phyloP scores from a whole-genome alignment of 2,888 invertebrate species.

The Agrochola lota region DNA sequence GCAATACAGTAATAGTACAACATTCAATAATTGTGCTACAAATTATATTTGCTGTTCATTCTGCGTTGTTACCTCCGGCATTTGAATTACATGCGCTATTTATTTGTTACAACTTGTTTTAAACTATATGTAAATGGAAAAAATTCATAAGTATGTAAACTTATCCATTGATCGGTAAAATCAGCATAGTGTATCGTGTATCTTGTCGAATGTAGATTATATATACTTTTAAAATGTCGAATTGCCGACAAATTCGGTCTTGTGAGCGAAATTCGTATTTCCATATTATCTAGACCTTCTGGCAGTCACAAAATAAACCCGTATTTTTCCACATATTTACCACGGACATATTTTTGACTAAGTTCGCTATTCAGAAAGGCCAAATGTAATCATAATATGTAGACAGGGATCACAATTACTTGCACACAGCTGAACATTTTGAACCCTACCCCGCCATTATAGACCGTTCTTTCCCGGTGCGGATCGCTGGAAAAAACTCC shows the following conservation, averaged over 20 bases:
- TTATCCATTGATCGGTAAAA: neutral
- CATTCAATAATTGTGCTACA: neutral
- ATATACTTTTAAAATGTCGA: neutral
- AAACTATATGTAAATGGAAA: neutral
- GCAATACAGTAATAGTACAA: neutral
- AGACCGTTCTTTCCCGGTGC: conserved; percentile 3
- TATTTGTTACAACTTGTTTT: conserved; percentile 19
- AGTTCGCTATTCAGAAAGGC: conserved; percentile 17
- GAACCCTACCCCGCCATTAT: conserved; percentile 27
- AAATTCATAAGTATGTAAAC: neutral
- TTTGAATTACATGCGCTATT: conserved; percentile 32
- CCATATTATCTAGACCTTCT: neutral
- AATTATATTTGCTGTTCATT: conserved; percentile 10
- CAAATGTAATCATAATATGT: conserved; percentile 20
- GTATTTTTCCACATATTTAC: neutral
- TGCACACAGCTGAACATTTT: conserved; percentile 35
- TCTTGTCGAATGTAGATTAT: neutral
- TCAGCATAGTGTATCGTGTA: neutral
- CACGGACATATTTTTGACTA: neutral
- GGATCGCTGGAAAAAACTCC: conserved; percentile 35
- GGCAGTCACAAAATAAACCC: neutral
- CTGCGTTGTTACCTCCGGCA: conserved; percentile 15
- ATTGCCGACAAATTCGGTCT: neutral
- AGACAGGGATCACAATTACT: conserved; percentile 41
- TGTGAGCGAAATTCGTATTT: neutral